Conservation (phyloP, 1,140 invertebrate species). For the Oreohelix idahoensis region DNA sequence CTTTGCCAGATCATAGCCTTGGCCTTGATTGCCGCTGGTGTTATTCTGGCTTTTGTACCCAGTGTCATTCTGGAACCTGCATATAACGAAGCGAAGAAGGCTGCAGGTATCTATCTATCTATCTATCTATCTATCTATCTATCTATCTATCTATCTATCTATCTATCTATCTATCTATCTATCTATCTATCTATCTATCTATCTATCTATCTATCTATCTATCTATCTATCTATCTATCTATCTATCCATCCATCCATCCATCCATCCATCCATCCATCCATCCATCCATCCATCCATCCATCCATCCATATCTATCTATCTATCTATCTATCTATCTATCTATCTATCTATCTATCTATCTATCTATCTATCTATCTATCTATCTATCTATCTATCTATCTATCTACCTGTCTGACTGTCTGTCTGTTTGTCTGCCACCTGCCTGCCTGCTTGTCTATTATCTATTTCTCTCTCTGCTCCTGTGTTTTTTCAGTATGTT, state of each 20-base stretch:
- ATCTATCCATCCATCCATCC: no score
- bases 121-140: not conserved
- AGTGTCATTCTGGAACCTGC: not conserved
- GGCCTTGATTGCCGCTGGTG: not conserved
- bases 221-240: not conserved
- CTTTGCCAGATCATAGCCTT: not conserved
- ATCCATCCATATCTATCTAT: no score
- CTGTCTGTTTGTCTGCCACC: not conserved
- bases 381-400: not conserved
- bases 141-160: not conserved
- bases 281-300: no score
- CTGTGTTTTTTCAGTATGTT: not conserved
- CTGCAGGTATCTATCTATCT: not conserved
- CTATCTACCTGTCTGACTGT: not conserved
- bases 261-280: no score
- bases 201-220: not conserved
- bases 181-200: not conserved
- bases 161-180: not conserved
- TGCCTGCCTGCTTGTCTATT: not conserved
- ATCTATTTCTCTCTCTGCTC: no score
- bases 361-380: not conserved
- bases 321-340: not conserved
- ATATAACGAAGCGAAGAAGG: not conserved
- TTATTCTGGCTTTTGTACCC: conserved; percentile 12
- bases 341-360: not conserved